Evolutionary conservation across 2,888 invertebrate genomes (phyloP).

Genomic region (Plebejus melissa): DNA sequence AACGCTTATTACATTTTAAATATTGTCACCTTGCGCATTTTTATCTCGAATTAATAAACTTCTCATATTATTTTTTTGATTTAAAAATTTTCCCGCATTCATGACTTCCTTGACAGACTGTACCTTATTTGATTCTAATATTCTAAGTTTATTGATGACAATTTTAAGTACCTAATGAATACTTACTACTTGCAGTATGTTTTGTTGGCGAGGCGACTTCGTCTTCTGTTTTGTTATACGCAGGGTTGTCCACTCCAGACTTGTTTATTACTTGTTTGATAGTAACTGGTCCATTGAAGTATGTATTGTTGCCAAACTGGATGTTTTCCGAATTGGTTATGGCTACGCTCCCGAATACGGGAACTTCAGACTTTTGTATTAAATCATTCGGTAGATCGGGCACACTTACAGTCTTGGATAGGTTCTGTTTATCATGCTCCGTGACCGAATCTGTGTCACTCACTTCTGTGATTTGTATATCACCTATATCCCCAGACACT

Average conservation of each 20-base stretch:
- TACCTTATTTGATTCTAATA: too few relatives aligned
- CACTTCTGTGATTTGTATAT: slow-evolving; percentile 57
- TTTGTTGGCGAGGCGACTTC: slow-evolving; percentile 32
- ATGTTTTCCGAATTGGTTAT: slow-evolving; percentile 85
- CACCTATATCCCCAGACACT: slow-evolving; percentile 57
- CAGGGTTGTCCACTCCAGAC: slow-evolving; percentile 56
- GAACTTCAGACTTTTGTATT: slow-evolving; percentile 44
- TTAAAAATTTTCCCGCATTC: too few relatives aligned
- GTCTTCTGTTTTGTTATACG: slow-evolving; percentile 47
- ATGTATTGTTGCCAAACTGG: slow-evolving; percentile 87
- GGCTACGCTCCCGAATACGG: slow-evolving; percentile 78
- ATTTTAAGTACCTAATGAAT: background rate
- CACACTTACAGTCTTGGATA: slow-evolving; percentile 41
- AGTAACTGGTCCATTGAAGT: slow-evolving; percentile 87
- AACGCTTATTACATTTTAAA: too few relatives aligned
- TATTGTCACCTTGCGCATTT: too few relatives aligned
- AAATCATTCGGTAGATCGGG: slow-evolving; percentile 47
- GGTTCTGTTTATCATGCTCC: slow-evolving; percentile 38
- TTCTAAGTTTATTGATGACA: too few relatives aligned
- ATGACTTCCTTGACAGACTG: too few relatives aligned
- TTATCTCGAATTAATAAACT: too few relatives aligned
- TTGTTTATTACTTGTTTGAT: slow-evolving; percentile 83
- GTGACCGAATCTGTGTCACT: slow-evolving; percentile 50
- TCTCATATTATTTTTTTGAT: too few relatives aligned
- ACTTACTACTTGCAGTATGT: slow-evolving; percentile 33